These are phyloP conservation scores for Lasioglossum pauxillum DNA, from an alignment of 2,888 invertebrate genomes.

Conservation along the genomic window DNA sequence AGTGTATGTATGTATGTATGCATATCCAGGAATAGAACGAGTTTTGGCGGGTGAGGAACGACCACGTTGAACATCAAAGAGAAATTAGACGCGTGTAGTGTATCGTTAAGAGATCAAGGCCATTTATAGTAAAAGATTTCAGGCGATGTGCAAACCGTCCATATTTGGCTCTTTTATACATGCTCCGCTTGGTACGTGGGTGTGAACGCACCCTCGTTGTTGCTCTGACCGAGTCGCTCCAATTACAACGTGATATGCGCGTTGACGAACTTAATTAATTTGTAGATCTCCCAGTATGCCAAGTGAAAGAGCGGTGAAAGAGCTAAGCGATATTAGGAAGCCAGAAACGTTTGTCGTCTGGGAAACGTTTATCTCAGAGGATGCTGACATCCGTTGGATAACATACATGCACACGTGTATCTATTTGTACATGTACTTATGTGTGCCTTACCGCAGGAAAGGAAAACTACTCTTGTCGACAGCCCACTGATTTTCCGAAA, in stretches of 20 bases:
- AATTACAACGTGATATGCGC: slow-evolving; percentile 73
- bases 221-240: slow-evolving; percentile 74
- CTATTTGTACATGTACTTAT: not conserved
- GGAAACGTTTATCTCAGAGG: slow-evolving; percentile 64
- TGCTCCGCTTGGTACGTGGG: slow-evolving; percentile 60
- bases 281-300: slow-evolving; percentile 40
- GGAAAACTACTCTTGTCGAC: slow-evolving; percentile 46
- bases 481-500: not conserved
- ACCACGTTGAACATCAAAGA: not conserved
- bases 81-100: not conserved
- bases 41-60: not conserved
- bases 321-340: slow-evolving; percentile 20
- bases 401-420: not conserved
- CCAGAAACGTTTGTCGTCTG: slow-evolving; percentile 35
- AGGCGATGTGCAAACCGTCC: slow-evolving; percentile 48
- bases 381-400: slow-evolving; percentile 72
- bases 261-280: slow-evolving; percentile 68
- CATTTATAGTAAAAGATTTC: slow-evolving; percentile 51
- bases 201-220: slow-evolving; percentile 74
- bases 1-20: no score
- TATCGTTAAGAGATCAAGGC: slow-evolving; percentile 24
- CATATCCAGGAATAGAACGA: not conserved
- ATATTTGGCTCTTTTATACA: slow-evolving; percentile 71
- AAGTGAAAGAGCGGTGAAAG: slow-evolving; percentile 24
- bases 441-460: slow-evolving; percentile 57